Conservation (phyloP, 2,113 vertebrate genomes). For the Tinamus guttatus region DNA sequence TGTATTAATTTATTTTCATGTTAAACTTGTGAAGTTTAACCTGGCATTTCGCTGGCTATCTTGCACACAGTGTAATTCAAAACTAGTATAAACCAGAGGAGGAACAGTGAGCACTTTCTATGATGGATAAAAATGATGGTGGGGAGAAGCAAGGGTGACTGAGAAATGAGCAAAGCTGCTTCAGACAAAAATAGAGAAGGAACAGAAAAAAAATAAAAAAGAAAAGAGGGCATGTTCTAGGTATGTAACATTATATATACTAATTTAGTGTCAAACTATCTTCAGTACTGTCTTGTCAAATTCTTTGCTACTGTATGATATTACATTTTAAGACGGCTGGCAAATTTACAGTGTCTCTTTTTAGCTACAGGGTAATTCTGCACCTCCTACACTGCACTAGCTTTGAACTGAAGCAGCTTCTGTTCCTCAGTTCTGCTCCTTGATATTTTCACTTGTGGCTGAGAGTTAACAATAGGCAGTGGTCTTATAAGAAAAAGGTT, state of each 20-base stretch:
- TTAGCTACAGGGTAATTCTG: constrained; percentile 24
- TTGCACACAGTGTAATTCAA: not conserved
- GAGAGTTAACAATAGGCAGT: not conserved
- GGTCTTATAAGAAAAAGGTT: not conserved
- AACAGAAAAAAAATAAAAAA: not conserved
- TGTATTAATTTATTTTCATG: not conserved
- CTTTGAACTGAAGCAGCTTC: not conserved
- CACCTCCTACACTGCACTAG: constrained; percentile 30
- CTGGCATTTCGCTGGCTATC: not conserved
- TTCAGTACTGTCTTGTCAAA: not conserved
- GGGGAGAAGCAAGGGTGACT: not conserved
- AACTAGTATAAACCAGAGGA: not conserved
- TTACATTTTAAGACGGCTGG: not conserved
- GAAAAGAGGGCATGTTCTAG: not conserved
- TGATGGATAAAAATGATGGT: not conserved
- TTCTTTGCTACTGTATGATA: not conserved
- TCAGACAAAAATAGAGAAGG: not conserved
- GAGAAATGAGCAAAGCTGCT: not conserved
- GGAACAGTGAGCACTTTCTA: not conserved
- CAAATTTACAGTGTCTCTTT: not conserved
- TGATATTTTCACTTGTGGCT: not conserved
- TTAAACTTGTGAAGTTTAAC: not conserved
- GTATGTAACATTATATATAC: not conserved
- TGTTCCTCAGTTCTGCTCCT: not conserved
- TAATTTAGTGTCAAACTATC: not conserved